A percentile compares a stretch with the other conserved stretches of the same genome.
Evolutionary conservation across 2,797 vertebrate species (phyloP).

Genomic region (Silurus aristotelis): DNA sequence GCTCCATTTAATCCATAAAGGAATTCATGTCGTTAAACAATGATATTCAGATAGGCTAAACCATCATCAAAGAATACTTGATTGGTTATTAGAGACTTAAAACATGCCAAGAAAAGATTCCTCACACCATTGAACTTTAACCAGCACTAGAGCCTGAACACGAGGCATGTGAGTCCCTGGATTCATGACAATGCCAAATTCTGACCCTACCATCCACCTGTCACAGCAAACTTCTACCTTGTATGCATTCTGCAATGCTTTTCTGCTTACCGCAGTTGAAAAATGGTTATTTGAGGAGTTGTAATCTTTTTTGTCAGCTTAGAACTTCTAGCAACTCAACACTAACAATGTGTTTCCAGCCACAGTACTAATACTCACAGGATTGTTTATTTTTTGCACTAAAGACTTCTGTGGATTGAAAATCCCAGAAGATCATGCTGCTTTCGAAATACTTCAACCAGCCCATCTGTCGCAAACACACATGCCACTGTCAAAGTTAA

Average conservation of each 20-base stretch:
- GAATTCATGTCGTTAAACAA: neutral
- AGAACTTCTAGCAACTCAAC: neutral
- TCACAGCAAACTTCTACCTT: neutral
- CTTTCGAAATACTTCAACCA: neutral
- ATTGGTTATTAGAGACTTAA: neutral
- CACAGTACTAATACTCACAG: neutral
- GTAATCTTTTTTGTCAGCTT: no score
- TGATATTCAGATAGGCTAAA: neutral
- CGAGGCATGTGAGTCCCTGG: neutral
- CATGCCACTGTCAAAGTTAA: neutral
- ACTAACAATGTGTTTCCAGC: neutral
- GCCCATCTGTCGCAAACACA: neutral
- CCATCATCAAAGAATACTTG: neutral
- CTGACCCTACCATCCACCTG: neutral
- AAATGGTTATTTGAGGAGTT: neutral
- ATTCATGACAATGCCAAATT: neutral
- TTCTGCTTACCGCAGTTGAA: neutral
- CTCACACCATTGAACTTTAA: neutral
- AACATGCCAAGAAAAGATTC: neutral
- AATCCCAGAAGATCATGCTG: neutral
- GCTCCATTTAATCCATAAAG: neutral
- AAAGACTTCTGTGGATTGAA: neutral
- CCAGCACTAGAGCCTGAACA: neutral
- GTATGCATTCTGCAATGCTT: neutral
- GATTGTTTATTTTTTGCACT: neutral